A percentile compares a stretch with the other conserved stretches of the same genome.
phyloP scores from a whole-genome alignment of 2,888 invertebrate species.

The Taenaris catops region DNA sequence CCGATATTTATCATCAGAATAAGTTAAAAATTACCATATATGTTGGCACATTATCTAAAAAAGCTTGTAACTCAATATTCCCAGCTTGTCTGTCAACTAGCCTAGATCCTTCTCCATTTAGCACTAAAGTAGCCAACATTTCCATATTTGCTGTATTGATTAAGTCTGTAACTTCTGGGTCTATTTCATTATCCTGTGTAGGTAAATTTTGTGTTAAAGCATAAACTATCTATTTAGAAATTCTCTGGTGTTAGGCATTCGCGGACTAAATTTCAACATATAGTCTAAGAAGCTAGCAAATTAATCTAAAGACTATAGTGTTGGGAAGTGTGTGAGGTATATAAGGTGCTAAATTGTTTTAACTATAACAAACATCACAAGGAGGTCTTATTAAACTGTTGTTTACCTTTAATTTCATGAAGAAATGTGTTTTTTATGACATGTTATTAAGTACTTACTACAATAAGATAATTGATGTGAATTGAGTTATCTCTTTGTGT shows the following conservation, averaged over 20 bases:
- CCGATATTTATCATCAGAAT: no score
- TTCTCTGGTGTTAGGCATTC: conserved; percentile 40
- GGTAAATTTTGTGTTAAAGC: no score
- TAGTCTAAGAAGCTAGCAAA: conserved; percentile 72
- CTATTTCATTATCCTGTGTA: conserved; percentile 73
- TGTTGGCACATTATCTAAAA: conserved; percentile 91
- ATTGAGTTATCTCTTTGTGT: conserved; percentile 54
- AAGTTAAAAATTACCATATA: conserved; percentile 95
- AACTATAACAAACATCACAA: conserved; percentile 71
- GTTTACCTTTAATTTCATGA: conserved; percentile 57
- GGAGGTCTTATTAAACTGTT: conserved; percentile 51
- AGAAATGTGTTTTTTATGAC: conserved; percentile 45
- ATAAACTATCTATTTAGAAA: no score
- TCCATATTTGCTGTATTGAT: conserved; percentile 91
- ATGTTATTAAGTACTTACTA: conserved; percentile 60
- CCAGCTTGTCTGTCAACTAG: conserved; percentile 84
- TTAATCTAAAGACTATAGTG: conserved; percentile 59
- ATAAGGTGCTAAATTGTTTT: conserved; percentile 67
- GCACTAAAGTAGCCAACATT: conserved; percentile 91
- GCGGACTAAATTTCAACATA: conserved; percentile 47
- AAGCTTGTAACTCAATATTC: conserved; percentile 90
- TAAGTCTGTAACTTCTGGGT: conserved; percentile 83
- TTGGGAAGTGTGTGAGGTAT: conserved; percentile 60
- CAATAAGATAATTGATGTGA: conserved; percentile 56
- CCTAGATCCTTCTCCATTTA: conserved; percentile 92